Base-by-base conservation (phyloP, 2,888 invertebrate genomes). In the Drosophila ustulata region DNA sequence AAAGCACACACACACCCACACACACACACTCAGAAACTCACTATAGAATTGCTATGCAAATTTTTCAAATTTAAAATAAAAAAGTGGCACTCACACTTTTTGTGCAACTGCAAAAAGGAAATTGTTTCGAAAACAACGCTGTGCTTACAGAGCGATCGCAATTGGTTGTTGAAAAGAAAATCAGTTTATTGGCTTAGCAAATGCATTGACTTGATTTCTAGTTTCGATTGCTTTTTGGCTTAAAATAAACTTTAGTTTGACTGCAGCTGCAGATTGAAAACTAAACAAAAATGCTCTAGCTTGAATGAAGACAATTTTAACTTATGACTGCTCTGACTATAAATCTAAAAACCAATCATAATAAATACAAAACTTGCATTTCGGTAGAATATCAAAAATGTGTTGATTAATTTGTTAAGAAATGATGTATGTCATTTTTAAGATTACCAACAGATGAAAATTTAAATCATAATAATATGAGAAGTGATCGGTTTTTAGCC, bases 1-100 rank as follows among this genome's bases (percentile, higher is more conserved):
- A 7, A 4, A 55, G 45, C 11, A 18, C 18, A 18, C 18, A 18
- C 18, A 18, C 13, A 13, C 5, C 45, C 11, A 18, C 18, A 18
- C 18, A 18, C 18, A 18, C 13, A 13, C 5, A 37, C 5, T 18
- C 18, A 46, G 11, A 34, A 18, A 46, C 37, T 13, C 11, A n/a
- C 0, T 46, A 37, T 37, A 37, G 34, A 56, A 56, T 26, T 13
- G 46, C 5, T 37, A 56, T 56, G 56, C 46, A 56, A 56, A 56
- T 56, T 13, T 32, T 0, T 4, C 9, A 13, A 37, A 46, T 46
- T 43, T 30, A 6, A 11, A 34, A 45, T 28, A 18, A 9, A 55
- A 18, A 30, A 4, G 11, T 0, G 4, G n/a, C 37, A 30, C 7
- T 26, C 49, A 49, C 49, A 49, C 4, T 53, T 13, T 13, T 39